Percentiles rank a stretch among this genome's conserved stretches.
These are phyloP conservation scores for Chrysemys picta DNA, from an alignment of 2,113 vertebrate genomes.

Conservation along the genomic window DNA sequence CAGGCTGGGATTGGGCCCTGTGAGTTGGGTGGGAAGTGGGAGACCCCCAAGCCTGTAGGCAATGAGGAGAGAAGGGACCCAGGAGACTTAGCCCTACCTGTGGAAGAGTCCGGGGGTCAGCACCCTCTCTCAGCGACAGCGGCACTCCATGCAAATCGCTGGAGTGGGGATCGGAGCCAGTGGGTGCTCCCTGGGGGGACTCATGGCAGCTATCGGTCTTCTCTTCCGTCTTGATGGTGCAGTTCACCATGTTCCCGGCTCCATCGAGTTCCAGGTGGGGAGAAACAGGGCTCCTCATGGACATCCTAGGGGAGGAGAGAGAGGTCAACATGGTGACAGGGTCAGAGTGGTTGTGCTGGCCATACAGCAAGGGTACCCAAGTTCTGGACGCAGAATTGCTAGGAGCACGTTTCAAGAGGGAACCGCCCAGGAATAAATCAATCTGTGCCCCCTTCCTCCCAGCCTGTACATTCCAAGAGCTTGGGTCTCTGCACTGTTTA, in stretches of 20 bases:
- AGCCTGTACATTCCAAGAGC: neutral
- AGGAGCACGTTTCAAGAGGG: neutral
- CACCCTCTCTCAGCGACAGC: neutral
- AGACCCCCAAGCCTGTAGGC: neutral
- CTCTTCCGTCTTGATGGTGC: conserved; percentile 87
- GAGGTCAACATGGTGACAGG: neutral
- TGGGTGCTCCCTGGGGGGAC: neutral
- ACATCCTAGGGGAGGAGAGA: conserved; percentile 82
- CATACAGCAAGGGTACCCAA: neutral
- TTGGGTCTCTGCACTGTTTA: neutral
- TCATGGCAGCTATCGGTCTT: conserved; percentile 74
- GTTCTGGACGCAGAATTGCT: neutral
- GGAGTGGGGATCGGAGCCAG: conserved; percentile 60
- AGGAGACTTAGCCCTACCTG: conserved; percentile 66
- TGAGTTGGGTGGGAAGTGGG: neutral
- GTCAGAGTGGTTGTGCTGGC: neutral
- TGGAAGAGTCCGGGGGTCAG: conserved; percentile 40
- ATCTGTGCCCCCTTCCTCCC: neutral
- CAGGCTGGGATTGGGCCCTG: neutral
- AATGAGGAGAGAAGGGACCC: neutral
- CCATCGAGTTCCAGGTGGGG: conserved; percentile 83
- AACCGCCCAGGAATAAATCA: neutral
- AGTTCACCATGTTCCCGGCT: conserved; percentile 88
- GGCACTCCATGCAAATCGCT: conserved; percentile 60
- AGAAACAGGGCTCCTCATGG: conserved; percentile 88